Conservation (phyloP, 1,140 invertebrate genomes). For the Drosophila truncata region DNA sequence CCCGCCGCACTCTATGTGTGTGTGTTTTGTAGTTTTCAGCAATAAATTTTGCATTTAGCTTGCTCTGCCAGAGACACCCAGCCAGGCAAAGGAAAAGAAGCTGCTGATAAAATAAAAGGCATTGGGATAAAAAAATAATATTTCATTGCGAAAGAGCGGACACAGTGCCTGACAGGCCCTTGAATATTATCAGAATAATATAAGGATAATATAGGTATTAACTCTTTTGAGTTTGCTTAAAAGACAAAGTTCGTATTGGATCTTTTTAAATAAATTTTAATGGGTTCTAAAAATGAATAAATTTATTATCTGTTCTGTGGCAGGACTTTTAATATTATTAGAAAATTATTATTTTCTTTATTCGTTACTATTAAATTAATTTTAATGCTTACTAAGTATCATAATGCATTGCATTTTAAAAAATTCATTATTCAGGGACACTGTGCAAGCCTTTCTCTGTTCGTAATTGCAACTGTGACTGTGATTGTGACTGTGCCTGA, state of each 20-base stretch:
- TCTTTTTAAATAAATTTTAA: too few relatives aligned
- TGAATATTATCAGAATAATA: constrained; percentile 1
- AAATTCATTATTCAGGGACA: too few relatives aligned
- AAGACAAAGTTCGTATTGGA: background rate
- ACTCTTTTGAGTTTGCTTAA: background rate
- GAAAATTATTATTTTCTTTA: too few relatives aligned
- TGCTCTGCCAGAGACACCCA: constrained; percentile 62
- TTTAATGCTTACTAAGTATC: too few relatives aligned
- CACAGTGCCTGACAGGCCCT: constrained; percentile 14
- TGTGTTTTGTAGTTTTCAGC: constrained; percentile 73
- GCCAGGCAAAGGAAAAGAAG: constrained; percentile 14
- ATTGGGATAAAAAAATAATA: constrained; percentile 30
- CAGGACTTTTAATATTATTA: too few relatives aligned
- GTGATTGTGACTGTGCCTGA: constrained; percentile 5
- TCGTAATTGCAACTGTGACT: too few relatives aligned
- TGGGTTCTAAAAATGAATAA: too few relatives aligned
- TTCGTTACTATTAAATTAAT: too few relatives aligned
- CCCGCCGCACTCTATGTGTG: constrained; percentile 20
- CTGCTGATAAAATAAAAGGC: constrained; percentile 25
- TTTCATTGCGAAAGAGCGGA: constrained; percentile 30
- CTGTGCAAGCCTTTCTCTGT: too few relatives aligned
- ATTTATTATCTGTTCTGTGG: too few relatives aligned
- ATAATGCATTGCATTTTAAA: too few relatives aligned
- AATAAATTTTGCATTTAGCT: constrained; percentile 83
- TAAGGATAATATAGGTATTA: background rate